Conservation (phyloP, 2,113 vertebrate genomes). For the Sylvietta virens region DNA sequence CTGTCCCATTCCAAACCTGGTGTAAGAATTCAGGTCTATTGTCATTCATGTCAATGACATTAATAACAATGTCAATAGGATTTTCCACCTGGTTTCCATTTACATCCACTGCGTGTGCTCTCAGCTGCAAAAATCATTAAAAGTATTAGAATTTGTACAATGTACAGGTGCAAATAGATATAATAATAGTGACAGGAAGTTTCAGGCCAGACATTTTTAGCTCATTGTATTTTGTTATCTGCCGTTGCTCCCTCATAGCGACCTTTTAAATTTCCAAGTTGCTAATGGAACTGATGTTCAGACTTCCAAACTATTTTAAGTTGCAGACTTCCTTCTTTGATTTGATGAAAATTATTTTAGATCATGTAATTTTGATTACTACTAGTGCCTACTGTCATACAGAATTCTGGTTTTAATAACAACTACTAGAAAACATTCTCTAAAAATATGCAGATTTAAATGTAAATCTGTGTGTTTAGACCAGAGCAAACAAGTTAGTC, state of each 20-base stretch:
- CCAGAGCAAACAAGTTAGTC: too few relatives aligned
- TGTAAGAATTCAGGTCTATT: slow-evolving; percentile 95
- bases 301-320: not conserved
- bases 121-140: slow-evolving; percentile 77
- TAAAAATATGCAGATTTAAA: not conserved
- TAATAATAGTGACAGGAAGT: not conserved
- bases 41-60: slow-evolving; percentile 99
- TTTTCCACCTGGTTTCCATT: slow-evolving; percentile 99
- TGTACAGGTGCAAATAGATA: not conserved
- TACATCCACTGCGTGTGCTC: slow-evolving; percentile 96
- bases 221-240: not conserved
- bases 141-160: slow-evolving; percentile 51
- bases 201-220: not conserved
- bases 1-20: slow-evolving; percentile 94
- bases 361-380: not conserved
- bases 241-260: not conserved
- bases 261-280: not conserved
- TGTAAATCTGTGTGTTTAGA: not conserved
- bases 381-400: not conserved
- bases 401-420: not conserved
- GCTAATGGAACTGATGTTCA: not conserved
- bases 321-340: not conserved
- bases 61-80: slow-evolving; percentile 96
- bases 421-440: not conserved
- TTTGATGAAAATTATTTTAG: not conserved